phyloP scores from a whole-genome alignment of 2,113 vertebrate genomes.

The Maylandia zebra region DNA sequence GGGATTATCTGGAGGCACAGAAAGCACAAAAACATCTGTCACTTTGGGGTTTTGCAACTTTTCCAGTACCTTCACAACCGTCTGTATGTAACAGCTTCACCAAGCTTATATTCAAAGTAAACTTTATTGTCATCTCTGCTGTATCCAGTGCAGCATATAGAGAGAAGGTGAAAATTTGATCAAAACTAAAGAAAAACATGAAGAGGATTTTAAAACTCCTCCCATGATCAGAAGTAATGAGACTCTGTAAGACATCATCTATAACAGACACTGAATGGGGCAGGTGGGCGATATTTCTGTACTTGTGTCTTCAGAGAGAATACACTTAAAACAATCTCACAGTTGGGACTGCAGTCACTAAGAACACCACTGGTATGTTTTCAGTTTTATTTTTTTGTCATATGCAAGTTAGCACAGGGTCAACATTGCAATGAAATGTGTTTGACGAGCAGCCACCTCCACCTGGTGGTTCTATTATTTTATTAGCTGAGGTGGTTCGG shows the following conservation, averaged over 20 bases:
- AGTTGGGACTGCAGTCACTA: neutral
- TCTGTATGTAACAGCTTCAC: neutral
- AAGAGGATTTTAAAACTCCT: neutral
- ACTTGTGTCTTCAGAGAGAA: neutral
- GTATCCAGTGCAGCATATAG: neutral
- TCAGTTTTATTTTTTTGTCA: too few relatives aligned
- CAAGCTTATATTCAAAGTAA: neutral
- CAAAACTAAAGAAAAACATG: neutral
- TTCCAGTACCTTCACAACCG: neutral
- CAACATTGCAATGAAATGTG: too few relatives aligned
- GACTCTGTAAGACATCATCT: neutral
- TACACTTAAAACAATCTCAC: rapidly evolving
- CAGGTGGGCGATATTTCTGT: neutral
- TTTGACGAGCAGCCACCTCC: too few relatives aligned
- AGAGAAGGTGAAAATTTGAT: neutral
- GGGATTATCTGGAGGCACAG: conserved; percentile 75
- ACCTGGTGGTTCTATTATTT: too few relatives aligned
- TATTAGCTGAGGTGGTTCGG: too few relatives aligned
- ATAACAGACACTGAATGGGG: neutral
- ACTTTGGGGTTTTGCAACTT: neutral
- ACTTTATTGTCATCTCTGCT: neutral
- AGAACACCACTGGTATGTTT: neutral
- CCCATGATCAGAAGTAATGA: neutral
- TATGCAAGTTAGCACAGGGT: too few relatives aligned
- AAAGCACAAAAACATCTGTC: neutral